Evolutionary conservation across 2,888 invertebrate species (phyloP), one percentile per base, ranked within the genome.

Genomic region (Brassicogethes aeneus): DNA sequence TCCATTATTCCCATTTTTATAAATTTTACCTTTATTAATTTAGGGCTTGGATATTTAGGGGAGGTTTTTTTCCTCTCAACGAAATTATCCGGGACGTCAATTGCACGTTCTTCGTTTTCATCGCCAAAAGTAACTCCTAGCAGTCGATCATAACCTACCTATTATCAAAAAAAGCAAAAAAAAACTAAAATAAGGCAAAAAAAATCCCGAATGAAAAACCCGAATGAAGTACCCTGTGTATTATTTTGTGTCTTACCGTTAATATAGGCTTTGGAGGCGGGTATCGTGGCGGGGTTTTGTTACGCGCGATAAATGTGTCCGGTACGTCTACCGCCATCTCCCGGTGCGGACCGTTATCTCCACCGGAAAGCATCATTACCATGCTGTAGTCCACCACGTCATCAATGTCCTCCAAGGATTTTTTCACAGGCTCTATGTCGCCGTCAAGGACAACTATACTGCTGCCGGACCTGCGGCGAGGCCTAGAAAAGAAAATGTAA

Each of bases 261-360:
- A 57, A 36, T 10, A 50, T 47, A n/a, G 61, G 57, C 56, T 84
- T 79, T 39, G 86, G 86, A 36, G 88, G 87, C 48, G 88, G 88
- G 76, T 89, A 92, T 59, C 90, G 77, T 30, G 92, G 93, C 33
- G 91, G 89, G 51, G 90, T 90, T 73, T 93, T 93, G 70, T 85
- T 86, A 60, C 86, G 75, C 54, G 86, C 90, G 62, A 91, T 82
- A 75, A 93, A 93, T 60, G 85, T 85, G 68, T 93, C 93, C 62
- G 96, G 96, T 60, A 94, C 94, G 73, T 96, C 96, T 69, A 96
- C 94, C 66, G 96, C 93, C 90, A 95, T 92, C 80, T 96, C 96
- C 66, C 95, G 84, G 77, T 94, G 94, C 63, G 90, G 89, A 69
- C 86, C 85, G 37, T 46, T 50, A 16, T 92, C 94, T 70, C 93